A percentile compares a stretch with the other conserved stretches of the same genome.
Evolutionary conservation across 2,888 invertebrate genomes (phyloP).

Genomic region (Archaeoteleia sp.): DNA sequence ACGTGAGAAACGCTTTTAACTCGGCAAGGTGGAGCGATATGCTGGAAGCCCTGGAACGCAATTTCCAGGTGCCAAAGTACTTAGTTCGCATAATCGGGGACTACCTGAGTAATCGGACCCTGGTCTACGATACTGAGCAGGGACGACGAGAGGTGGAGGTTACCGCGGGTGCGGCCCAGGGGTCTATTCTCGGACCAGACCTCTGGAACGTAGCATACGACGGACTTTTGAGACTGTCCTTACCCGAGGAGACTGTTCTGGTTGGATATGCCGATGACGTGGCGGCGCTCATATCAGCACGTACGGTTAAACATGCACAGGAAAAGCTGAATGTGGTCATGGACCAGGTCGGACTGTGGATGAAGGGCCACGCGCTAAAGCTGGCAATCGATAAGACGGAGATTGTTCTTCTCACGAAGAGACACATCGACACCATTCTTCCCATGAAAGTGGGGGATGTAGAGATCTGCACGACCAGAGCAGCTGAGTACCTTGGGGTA

Average conservation of each 20-base stretch:
- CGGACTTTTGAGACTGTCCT: not conserved
- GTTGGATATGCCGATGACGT: too few relatives aligned
- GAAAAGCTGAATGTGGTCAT: too few relatives aligned
- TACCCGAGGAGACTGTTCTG: too few relatives aligned
- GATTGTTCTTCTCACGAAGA: too few relatives aligned
- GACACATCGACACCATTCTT: too few relatives aligned
- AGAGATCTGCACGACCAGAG: too few relatives aligned
- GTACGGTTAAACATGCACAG: too few relatives aligned
- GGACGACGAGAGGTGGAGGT: conserved; percentile 20
- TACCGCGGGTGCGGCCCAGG: conserved; percentile 45
- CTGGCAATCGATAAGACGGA: too few relatives aligned
- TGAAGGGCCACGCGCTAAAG: too few relatives aligned
- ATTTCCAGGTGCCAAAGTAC: conserved; percentile 31
- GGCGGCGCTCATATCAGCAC: too few relatives aligned
- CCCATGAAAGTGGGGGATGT: too few relatives aligned
- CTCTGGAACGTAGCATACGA: conserved; percentile 52
- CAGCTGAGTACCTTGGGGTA: conserved; percentile 6
- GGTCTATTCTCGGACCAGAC: conserved; percentile 41
- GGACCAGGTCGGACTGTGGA: too few relatives aligned
- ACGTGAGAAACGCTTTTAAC: conserved; percentile 50
- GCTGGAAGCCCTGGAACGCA: conserved; percentile 32
- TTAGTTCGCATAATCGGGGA: conserved; percentile 36
- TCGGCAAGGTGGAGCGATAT: conserved; percentile 42
- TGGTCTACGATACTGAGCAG: conserved; percentile 30
- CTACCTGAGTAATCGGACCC: conserved; percentile 40